Evolutionary conservation across 1,140 invertebrate genomes (phyloP), one percentile per base, ranked within the genome.

Genomic region (Mamestra configurata): DNA sequence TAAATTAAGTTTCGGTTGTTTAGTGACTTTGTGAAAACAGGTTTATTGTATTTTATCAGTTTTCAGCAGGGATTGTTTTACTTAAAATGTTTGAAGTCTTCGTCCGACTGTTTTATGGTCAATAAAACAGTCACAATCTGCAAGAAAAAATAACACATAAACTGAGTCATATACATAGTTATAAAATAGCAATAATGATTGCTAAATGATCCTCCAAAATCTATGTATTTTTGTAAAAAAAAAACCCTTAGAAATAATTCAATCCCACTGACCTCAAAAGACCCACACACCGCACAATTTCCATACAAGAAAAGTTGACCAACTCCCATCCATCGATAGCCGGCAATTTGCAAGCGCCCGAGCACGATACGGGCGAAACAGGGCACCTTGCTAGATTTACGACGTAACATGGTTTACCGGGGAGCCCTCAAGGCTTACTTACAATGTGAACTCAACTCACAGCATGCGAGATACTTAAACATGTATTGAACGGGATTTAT

Each of bases 391-490:
- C 73, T 59, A 76, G 73, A 76, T 76, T 76, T 64, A 61, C 73
- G 73, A 40, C 55, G 43, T 49, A 76, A 61, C 73, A 61, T 49
- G 43, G 24, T 76, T 76, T 64, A 76, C 57, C 27, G 57, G n/a
- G 53, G n/a, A 76, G 73, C 73, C 73, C 57, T 76, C 22, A 76
- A 76, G 71, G 57, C 57, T 76, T 76, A 76, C 73, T 76, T 46
- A 76, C 55, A 76, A 76, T 76, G 72, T 61, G 73, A 76, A 76
- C 53, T 37, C n/a, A 20, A 37, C 57, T 76, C 73, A 75, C 35
- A 76, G 73, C 73, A 61, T 76, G 55, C 73, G 20, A 64, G 57
- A 64, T 64, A 59, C 73, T 76, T 61, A 76, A 64, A 35, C 73
- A 64, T 76, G 57, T 76, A 76, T 64, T 76, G 73, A 49, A 61